These are phyloP conservation scores for Silurus glanis DNA, from an alignment of 2,113 vertebrate genomes.

Conservation along the genomic window DNA sequence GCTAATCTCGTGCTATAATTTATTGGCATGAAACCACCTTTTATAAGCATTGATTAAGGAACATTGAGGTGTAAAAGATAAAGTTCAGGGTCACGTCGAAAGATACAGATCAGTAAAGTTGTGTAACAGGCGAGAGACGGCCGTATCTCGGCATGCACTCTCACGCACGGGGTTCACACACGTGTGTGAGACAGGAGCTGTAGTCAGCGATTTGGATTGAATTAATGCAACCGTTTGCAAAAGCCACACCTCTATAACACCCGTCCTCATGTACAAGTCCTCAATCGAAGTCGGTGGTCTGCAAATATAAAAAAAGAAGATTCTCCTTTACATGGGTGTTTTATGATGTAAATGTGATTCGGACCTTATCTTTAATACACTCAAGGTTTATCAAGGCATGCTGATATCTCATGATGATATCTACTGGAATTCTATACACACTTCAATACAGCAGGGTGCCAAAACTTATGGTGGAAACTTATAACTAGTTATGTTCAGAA, in stretches of 20 bases:
- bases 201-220: neutral
- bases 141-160: neutral
- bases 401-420: too few relatives aligned
- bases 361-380: neutral
- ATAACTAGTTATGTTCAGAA: neutral
- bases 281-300: neutral
- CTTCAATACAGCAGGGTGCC: neutral
- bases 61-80: neutral
- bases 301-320: neutral
- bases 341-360: neutral
- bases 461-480: neutral
- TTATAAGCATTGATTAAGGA: neutral
- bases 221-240: neutral
- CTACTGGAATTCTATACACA: neutral
- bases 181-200: neutral
- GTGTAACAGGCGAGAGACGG: neutral
- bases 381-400: neutral
- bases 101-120: neutral
- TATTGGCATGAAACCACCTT: neutral
- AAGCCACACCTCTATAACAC: neutral
- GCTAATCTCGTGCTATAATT: neutral
- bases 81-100: neutral
- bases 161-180: neutral
- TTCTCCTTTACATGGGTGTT: neutral
- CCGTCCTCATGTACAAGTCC: neutral